A percentile compares a stretch with the other conserved stretches of the same genome.
Conservation (phyloP, 1,140 invertebrate genomes). For the Zaprionus tsacasi region DNA sequence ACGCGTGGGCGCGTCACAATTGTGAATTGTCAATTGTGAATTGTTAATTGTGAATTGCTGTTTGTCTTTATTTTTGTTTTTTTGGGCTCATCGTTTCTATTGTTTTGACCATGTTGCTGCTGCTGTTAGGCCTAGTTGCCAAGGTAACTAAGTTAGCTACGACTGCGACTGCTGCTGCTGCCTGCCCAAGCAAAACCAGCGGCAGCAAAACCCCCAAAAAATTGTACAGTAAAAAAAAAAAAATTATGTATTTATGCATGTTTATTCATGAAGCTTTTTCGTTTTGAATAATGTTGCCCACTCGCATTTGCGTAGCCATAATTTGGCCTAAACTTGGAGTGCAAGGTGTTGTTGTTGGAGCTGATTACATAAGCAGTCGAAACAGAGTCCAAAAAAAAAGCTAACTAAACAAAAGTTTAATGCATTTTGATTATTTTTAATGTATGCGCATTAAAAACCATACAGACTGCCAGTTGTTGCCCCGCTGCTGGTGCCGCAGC, state of each 20-base stretch:
- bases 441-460: slow-evolving; percentile 62
- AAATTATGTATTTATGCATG: slow-evolving; percentile 63
- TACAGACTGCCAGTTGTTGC: neutral
- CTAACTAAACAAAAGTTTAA: slow-evolving; percentile 74
- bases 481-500: neutral
- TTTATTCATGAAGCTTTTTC: slow-evolving; percentile 64
- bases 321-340: slow-evolving; percentile 36
- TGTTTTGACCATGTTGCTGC: slow-evolving; percentile 33
- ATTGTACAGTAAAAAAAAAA: slow-evolving; percentile 24
- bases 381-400: slow-evolving; percentile 14
- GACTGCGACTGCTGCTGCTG: too few species aligned
- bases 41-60: slow-evolving; percentile 64
- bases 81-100: slow-evolving; percentile 24
- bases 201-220: slow-evolving; percentile 10
- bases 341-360: slow-evolving; percentile 13
- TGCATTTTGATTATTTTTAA: slow-evolving; percentile 79
- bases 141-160: slow-evolving; percentile 23
- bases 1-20: slow-evolving; percentile 60
- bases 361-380: slow-evolving; percentile 41
- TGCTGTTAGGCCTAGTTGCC: slow-evolving; percentile 52
- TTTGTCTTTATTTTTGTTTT: slow-evolving; percentile 11
- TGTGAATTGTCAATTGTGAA: slow-evolving; percentile 61
- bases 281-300: slow-evolving; percentile 37
- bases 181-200: slow-evolving; percentile 6
- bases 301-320: slow-evolving; percentile 40